Evolutionary conservation across 2,888 invertebrate genomes (phyloP).

Genomic region (Epinotia nisella): DNA sequence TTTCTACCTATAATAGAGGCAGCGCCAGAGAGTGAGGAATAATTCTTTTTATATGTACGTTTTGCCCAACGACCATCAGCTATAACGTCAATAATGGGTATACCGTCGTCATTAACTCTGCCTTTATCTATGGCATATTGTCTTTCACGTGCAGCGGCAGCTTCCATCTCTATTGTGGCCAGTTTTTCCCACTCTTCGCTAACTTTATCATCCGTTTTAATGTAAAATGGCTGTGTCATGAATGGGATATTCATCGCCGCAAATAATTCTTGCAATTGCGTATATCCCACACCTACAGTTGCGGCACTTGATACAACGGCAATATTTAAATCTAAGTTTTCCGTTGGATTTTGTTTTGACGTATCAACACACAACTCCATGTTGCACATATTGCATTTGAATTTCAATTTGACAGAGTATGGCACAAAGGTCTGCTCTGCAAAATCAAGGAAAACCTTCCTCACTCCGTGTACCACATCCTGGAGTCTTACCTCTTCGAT

Average conservation of each 20-base stretch:
- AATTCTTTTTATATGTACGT: constrained; percentile 1
- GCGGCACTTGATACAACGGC: constrained; percentile 1
- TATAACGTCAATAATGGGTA: background rate
- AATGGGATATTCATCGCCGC: constrained; percentile 1
- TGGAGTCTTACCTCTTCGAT: too few relatives aligned
- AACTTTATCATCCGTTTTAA: background rate
- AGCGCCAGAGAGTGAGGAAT: background rate
- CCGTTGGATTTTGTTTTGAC: background rate
- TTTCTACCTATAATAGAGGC: background rate
- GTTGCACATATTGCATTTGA: constrained; percentile 7
- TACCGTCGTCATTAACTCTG: background rate
- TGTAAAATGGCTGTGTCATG: constrained; percentile 5
- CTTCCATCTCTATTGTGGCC: background rate
- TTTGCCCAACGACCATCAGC: constrained; percentile 2
- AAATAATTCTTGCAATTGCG: background rate
- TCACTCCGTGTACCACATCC: too few relatives aligned
- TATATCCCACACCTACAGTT: constrained; percentile 4
- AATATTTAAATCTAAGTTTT: constrained; percentile 1
- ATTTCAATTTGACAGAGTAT: too few relatives aligned
- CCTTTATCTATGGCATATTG: background rate
- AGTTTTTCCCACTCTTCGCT: constrained; percentile 3
- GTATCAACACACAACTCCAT: background rate
- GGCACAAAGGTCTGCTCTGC: too few relatives aligned
- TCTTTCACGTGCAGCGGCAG: background rate
- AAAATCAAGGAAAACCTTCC: too few relatives aligned